These are phyloP conservation scores for Drosophila bunnanda DNA, from an alignment of 2,888 invertebrate species.

Conservation along the genomic window DNA sequence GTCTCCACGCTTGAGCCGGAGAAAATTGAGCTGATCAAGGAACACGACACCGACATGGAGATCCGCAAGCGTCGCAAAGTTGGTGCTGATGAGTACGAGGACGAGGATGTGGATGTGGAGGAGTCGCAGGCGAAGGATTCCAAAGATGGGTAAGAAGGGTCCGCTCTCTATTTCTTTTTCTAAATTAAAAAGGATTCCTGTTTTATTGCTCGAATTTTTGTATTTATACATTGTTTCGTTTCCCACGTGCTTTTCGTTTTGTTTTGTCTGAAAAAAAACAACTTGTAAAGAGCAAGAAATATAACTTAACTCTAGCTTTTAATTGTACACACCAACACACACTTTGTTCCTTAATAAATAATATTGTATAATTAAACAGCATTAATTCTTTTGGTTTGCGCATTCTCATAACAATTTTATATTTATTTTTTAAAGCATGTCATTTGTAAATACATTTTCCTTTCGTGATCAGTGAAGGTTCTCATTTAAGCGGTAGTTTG, in stretches of 20 bases:
- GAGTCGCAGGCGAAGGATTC: constrained; percentile 67
- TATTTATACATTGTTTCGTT: constrained; percentile 37
- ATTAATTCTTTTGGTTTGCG: constrained; percentile 55
- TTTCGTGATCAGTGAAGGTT: constrained; percentile 19
- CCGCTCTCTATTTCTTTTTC: constrained; percentile 13
- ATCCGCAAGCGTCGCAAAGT: constrained; percentile 80
- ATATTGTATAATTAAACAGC: constrained; percentile 52
- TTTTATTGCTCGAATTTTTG: constrained; percentile 65
- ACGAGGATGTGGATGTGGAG: constrained; percentile 61
- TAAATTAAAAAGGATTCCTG: constrained; percentile 50
- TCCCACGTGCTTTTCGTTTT: constrained; percentile 17
- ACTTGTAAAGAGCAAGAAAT: constrained; percentile 36
- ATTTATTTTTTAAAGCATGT: constrained; percentile 33
- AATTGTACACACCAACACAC: constrained; percentile 55
- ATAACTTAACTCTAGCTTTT: constrained; percentile 63
- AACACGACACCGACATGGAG: constrained; percentile 83
- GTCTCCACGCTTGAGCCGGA: constrained; percentile 81
- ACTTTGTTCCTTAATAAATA: constrained; percentile 77
- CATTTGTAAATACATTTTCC: constrained; percentile 33
- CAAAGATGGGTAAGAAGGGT: constrained; percentile 82
- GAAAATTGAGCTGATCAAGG: constrained; percentile 83
- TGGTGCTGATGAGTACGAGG: constrained; percentile 66
- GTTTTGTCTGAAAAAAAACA: constrained; percentile 19
- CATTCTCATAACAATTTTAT: constrained; percentile 23
- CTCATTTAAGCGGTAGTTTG: constrained; percentile 34